Base-by-base conservation (phyloP, 2,888 invertebrate genomes). In the Rotaria magnacalcarata region DNA sequence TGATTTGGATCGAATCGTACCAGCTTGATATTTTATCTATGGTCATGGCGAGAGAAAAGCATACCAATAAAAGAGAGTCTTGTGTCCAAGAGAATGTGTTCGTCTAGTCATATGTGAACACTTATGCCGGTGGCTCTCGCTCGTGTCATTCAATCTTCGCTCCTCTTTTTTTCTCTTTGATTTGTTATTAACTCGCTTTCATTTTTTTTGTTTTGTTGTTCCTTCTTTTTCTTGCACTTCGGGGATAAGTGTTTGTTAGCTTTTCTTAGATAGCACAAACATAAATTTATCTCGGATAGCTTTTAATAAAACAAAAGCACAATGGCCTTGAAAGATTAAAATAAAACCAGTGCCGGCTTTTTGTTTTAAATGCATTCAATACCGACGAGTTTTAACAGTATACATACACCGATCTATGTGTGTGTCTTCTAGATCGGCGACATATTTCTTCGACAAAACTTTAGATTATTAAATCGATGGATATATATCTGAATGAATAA, bases 381-480 rank as follows among this genome's bases (percentile, higher is more conserved):
- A 67, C 67, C 67, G 67, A 67, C 67, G 67, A 67, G 67, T 67
- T 67, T 67, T 67, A 67, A 67, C 67, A 67, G 67, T 67, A 67
- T 67, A 67, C 27, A 67, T 67, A 67, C 67, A 67, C 34, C 67
- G 67, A 67, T 41, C 19, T 19, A 67, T 67, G 67, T 27, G 67
- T 67, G 67, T 67, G 27, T 67, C 67, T 67, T 67, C 67, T 67
- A 67, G 67, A 67, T 67, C 16, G 34, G 67, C 67, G 27, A 67
- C 2, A 27, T 67, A 41, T 67, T 34, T 67, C 67, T 19, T 67
- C 67, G 67, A 67, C 16, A 34, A 54, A 67, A 67, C 34, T 67
- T 67, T 67, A 19, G 19, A 27, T 67, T 14, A 67, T 67, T 34
- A 14, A 10, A 60, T 60, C 24, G 5, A 27, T 60, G 58, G 58